Base-by-base conservation (phyloP, 2,797 vertebrate genomes). In the Gobio occitaniae region DNA sequence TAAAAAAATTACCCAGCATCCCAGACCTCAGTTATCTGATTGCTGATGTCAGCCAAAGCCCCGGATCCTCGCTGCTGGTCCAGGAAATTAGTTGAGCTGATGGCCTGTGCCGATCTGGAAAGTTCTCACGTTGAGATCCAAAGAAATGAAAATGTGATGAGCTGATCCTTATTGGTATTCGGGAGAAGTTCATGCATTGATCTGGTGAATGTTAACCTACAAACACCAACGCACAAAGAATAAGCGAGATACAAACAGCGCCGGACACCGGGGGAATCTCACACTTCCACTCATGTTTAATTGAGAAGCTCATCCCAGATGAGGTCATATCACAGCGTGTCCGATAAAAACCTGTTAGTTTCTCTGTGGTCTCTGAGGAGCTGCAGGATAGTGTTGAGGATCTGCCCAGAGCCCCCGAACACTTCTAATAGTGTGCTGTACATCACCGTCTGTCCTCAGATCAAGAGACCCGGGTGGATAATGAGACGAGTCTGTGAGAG, bases 301-400 rank as follows among this genome's bases (percentile, higher is more conserved):
- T 83, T 76, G 72, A 75, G 12, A 83, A 83, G 80, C 70, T 74
- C 16, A 82, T 82, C 69, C 69, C 80, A 74, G 72, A 77, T 83
- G 82, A 76, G 59, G 72, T 83, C 70, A 83, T 71, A 82, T 70
- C 41, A 59, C n/a, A 66, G 56, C 1, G 16, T 32, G 61, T 65
- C 80, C 29, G 80, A 80, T 80, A 50, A 83, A 82, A 83, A 66
- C 72, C 82, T 83, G 82, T 76, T 76, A 41, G 71, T 36, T 50
- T 66, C 47, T 68, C 59, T 25, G 21, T 83, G 5, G 21, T 76
- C 82, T 83, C 82, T 6, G 47, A 76, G 72, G 82, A 68, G 54
- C 74, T 25, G 61, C 32, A 19, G 61, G 32, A 76, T 74, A 74
- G 70, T 50, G 80, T 74, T 77, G 2, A 50, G 61, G 61, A 76